These are phyloP conservation scores for Camponotus pennsylvanicus DNA, from an alignment of 1,140 invertebrate species.

Conservation along the genomic window DNA sequence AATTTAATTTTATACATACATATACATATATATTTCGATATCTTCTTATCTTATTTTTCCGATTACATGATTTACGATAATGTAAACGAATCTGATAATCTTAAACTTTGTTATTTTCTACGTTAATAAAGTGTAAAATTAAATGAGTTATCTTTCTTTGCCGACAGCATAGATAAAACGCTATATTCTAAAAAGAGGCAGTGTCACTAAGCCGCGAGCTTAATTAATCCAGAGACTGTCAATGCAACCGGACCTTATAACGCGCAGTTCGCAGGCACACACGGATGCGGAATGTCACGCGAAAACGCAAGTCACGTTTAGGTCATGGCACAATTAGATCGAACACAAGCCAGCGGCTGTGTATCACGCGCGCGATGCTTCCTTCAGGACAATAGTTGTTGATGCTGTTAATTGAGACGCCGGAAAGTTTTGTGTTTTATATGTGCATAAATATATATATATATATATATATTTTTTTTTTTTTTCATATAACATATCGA, in stretches of 20 bases:
- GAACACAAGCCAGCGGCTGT: slow-evolving; percentile 36
- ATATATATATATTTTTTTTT: no score
- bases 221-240: slow-evolving; percentile 54
- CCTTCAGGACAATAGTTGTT: slow-evolving; percentile 35
- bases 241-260: slow-evolving; percentile 30
- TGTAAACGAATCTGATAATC: not conserved
- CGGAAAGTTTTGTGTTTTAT: slow-evolving; percentile 23
- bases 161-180: not conserved
- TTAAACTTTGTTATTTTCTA: not conserved
- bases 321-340: slow-evolving; percentile 62
- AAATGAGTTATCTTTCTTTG: slow-evolving; percentile 21
- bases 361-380: slow-evolving; percentile 42
- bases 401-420: slow-evolving; percentile 27
- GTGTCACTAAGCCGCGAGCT: slow-evolving; percentile 17
- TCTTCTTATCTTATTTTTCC: not conserved
- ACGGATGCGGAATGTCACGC: slow-evolving; percentile 56
- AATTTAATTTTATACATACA: not conserved
- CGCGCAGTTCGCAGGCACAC: slow-evolving; percentile 37
- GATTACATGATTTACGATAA: not conserved
- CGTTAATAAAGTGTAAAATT: not conserved
- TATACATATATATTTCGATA: not conserved
- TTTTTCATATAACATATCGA: not conserved
- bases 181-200: slow-evolving; percentile 25
- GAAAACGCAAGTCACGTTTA: slow-evolving; percentile 63
- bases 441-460: no score